Conservation (phyloP, 2,888 invertebrate genomes). For the Calameuta pallipes region DNA sequence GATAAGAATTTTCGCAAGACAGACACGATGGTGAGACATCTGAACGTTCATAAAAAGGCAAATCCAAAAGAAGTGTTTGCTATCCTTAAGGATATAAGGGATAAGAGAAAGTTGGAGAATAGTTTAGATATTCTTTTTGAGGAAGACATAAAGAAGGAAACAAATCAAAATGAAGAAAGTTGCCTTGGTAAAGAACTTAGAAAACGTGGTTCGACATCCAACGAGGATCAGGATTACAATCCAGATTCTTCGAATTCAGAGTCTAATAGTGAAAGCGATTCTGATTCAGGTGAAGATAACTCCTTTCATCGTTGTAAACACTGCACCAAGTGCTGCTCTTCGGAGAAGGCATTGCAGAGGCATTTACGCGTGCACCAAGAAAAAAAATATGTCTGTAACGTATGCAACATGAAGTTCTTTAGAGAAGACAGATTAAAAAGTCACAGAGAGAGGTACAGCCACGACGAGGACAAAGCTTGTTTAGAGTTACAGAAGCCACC, state of each 20-base stretch:
- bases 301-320: constrained; percentile 34
- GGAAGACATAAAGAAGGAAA: constrained; percentile 5
- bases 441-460: constrained; percentile 41
- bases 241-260: constrained; percentile 21
- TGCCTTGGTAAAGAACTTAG: constrained; percentile 7
- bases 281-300: constrained; percentile 19
- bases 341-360: constrained; percentile 37
- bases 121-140: neutral
- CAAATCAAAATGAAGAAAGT: constrained; percentile 7
- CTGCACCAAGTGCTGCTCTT: constrained; percentile 34
- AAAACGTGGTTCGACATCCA: constrained; percentile 12
- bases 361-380: constrained; percentile 37
- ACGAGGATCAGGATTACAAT: constrained; percentile 11
- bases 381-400: constrained; percentile 43
- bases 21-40: constrained; percentile 55
- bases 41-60: constrained; percentile 52
- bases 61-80: constrained; percentile 53
- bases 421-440: constrained; percentile 44
- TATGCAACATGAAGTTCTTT: constrained; percentile 50
- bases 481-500: constrained; percentile 40
- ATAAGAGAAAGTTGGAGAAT: constrained; percentile 43
- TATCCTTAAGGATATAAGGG: constrained; percentile 53
- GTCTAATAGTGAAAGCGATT: constrained; percentile 18
- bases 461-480: constrained; percentile 34
- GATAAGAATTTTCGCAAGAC: constrained; percentile 52